phyloP scores from a whole-genome alignment of 2,888 invertebrate species.

The Drosophila paucipuncta region DNA sequence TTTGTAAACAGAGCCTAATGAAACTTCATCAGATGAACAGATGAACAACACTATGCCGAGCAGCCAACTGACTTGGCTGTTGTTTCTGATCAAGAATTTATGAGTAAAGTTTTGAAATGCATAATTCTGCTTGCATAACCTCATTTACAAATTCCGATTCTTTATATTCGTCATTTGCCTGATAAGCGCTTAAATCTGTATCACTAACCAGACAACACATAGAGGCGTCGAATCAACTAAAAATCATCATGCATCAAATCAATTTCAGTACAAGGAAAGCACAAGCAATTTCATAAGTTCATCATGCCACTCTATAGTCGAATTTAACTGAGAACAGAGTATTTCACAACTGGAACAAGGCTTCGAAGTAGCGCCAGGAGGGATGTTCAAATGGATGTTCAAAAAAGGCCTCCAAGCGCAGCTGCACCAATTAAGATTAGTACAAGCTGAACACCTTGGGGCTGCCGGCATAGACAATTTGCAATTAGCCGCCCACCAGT shows the following conservation, averaged over 20 bases:
- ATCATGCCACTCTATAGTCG: conserved; percentile 17
- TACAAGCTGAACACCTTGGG: conserved; percentile 24
- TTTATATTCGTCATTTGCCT: conserved; percentile 3
- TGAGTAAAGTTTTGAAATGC: background rate
- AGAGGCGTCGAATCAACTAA: no score
- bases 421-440: conserved; percentile 41
- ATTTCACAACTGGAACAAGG: background rate
- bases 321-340: background rate
- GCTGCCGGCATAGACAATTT: background rate
- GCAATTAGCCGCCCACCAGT: conserved; percentile 14
- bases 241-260: no score
- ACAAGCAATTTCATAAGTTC: conserved; percentile 16
- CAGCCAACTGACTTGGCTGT: background rate
- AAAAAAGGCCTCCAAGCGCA: conserved; percentile 20
- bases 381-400: background rate
- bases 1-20: background rate
- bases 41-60: background rate
- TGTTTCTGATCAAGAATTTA: background rate
- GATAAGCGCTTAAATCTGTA: conserved; percentile 21
- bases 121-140: background rate
- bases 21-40: background rate
- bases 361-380: background rate
- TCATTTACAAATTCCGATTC: background rate
- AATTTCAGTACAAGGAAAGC: background rate
- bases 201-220: background rate